Evolutionary conservation across 2,797 vertebrate genomes (phyloP), one percentile per base, ranked within the genome.

Genomic region (Tiaroga cobitis): DNA sequence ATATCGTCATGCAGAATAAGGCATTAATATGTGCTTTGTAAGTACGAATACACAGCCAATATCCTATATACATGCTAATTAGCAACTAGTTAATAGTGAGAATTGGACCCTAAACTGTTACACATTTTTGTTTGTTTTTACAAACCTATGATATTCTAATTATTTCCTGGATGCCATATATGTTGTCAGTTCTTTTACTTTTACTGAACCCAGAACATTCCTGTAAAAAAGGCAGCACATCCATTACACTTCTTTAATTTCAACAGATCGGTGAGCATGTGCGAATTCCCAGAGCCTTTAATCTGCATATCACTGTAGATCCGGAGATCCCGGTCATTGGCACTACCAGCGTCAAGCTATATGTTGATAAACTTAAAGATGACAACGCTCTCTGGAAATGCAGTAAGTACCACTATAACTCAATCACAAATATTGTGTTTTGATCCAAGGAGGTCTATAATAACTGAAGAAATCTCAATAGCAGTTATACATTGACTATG

Each of bases 301-400:
- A 86, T 51, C 82, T 94, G 67, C 84, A 84, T 82, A 93, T 96
- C 32, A 91, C 15, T 21, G 79, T 90, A n/a, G 81, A 85, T 87
- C 94, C 94, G 61, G 87, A 89, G 3, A 78, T 46, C 56, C 49
- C 94, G 70, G 82, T 86, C 32, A 91, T 94, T 69, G 86, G 88
- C 87, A 90, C 72, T 68, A 84, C 88, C 19, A 91, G 24, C 19
- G 85, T 95, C 61, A 92, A 63, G 8, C 92, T 96, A 59, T 89
- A 21, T 0, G 80, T 88, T 34, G 78, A 49, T 54, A 90, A 91
- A 87, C 79, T 88, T 6, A 86, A 92, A 70, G 89, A 86, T 83
- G 88, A 83, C 37, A 54, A 91, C 41, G 21, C 85, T 67, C 11
- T 89, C 74, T 96, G 95, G 95, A 87, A 59, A 85, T 96, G 94